These are phyloP conservation scores for Esox lucius DNA, from an alignment of 2,797 vertebrate species.

Conservation along the genomic window DNA sequence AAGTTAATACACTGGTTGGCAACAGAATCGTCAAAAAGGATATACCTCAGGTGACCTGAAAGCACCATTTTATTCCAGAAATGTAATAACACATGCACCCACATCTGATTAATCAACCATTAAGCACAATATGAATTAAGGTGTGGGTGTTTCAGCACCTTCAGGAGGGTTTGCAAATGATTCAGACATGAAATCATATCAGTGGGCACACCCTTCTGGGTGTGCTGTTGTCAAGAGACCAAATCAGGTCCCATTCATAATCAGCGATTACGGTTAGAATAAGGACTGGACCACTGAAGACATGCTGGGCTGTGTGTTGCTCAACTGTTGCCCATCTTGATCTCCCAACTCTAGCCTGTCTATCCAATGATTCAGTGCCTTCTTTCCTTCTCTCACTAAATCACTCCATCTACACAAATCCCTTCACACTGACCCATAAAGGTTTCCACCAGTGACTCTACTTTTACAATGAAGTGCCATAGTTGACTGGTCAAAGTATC, in stretches of 20 bases:
- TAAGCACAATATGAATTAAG: neutral
- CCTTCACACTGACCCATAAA: neutral
- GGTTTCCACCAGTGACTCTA: neutral
- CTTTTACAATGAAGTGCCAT: slow-evolving; percentile 2
- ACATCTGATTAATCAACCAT: neutral
- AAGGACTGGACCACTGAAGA: neutral
- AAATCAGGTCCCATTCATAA: neutral
- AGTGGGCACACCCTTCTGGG: slow-evolving; percentile 10
- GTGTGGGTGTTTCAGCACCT: neutral
- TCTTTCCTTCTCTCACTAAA: neutral
- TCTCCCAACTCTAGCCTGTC: neutral
- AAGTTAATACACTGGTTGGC: no score
- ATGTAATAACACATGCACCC: neutral
- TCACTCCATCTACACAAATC: neutral
- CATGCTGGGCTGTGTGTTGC: neutral
- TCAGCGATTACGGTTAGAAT: no score
- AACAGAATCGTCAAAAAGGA: no score
- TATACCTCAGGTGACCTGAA: neutral
- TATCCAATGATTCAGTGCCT: neutral
- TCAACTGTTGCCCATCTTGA: neutral
- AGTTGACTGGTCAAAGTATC: neutral
- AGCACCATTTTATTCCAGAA: neutral
- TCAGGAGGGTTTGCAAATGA: slow-evolving; percentile 1
- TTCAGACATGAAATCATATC: slow-evolving; percentile 3
- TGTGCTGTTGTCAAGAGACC: neutral